phyloP scores from a whole-genome alignment of 2,113 vertebrate genomes.

The Pantherophis guttatus region DNA sequence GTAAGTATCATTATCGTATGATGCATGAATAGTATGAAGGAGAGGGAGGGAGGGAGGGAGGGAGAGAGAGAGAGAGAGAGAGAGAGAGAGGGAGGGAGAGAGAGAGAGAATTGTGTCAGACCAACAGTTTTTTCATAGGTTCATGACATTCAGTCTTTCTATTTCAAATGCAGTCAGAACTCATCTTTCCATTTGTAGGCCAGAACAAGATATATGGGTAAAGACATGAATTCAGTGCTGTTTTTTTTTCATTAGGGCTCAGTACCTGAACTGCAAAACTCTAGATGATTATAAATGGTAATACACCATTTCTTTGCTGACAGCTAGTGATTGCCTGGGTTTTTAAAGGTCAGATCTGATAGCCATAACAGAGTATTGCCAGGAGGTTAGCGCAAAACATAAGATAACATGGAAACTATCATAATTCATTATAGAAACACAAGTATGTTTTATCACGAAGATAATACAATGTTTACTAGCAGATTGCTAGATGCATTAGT shows the following conservation, averaged over 20 bases:
- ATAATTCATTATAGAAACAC: not conserved
- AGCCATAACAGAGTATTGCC: not conserved
- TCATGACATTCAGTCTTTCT: not conserved
- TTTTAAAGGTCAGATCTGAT: not conserved
- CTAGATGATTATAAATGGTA: not conserved
- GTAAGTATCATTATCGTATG: not conserved
- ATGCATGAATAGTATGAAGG: not conserved
- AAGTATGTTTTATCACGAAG: not conserved
- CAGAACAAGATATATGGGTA: not conserved
- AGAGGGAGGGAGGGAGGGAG: not conserved
- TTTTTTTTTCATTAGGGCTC: not conserved
- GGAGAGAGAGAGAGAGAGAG: accelerated
- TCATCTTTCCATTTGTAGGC: not conserved
- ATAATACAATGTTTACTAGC: not conserved
- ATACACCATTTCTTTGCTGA: not conserved
- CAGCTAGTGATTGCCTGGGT: not conserved
- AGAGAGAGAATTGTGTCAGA: not conserved
- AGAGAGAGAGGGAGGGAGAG: accelerated
- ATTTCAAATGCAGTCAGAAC: not conserved
- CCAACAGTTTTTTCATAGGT: not conserved
- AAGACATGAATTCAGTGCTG: not conserved
- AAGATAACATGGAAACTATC: not conserved
- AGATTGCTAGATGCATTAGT: not conserved
- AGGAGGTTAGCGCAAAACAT: not conserved
- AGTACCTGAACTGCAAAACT: not conserved